Percentiles rank a stretch among this genome's conserved stretches.
phyloP scores from a whole-genome alignment of 2,113 vertebrate genomes.

The Naja naja region DNA sequence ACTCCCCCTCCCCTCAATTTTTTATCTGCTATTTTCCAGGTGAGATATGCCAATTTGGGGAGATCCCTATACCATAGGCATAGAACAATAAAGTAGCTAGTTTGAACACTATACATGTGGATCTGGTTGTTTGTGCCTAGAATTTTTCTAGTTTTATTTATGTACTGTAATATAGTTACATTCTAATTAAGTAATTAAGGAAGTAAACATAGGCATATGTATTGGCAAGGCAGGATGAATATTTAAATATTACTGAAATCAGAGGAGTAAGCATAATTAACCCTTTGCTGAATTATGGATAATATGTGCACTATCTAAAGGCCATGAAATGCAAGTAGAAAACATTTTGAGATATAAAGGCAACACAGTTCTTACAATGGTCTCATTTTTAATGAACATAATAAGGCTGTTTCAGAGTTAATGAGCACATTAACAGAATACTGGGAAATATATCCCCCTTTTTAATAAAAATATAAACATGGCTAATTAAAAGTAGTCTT shows the following conservation, averaged over 20 bases:
- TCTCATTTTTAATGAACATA: neutral
- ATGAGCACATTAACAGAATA: neutral
- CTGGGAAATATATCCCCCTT: neutral
- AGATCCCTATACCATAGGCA: neutral
- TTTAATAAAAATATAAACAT: neutral
- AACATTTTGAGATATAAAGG: neutral
- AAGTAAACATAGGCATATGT: neutral
- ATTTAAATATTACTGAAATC: neutral
- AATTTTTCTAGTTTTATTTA: neutral
- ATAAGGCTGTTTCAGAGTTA: neutral
- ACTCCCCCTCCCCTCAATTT: neutral
- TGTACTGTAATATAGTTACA: neutral
- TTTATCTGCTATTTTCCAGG: neutral
- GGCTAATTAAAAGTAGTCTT: neutral
- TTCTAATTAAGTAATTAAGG: neutral
- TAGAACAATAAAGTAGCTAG: neutral
- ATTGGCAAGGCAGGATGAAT: neutral
- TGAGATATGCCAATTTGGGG: neutral
- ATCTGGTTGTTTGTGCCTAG: neutral
- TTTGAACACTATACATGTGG: neutral
- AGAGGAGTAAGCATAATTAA: neutral
- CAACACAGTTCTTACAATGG: neutral
- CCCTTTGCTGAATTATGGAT: neutral
- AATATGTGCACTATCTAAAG: neutral
- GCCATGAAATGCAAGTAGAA: neutral